Percentiles rank a stretch among this genome's conserved stretches.
These are phyloP conservation scores for Phrynocephalus guinanensis DNA, from an alignment of 2,797 vertebrate genomes.

Conservation along the genomic window DNA sequence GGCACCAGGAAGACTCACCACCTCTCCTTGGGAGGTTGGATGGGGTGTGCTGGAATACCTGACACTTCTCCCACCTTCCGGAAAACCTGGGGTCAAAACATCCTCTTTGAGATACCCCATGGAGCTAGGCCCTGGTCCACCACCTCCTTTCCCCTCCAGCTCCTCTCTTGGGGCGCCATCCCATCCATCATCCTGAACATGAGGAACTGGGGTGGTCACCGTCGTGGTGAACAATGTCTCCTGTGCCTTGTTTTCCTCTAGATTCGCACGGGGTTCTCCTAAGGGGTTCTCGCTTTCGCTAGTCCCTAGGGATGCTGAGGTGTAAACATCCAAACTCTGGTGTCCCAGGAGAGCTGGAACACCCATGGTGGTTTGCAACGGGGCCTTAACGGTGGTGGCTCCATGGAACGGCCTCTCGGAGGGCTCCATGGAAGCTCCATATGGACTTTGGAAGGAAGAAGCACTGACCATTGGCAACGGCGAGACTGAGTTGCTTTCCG, in stretches of 20 bases:
- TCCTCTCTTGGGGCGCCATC: background rate
- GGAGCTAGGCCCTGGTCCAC: conserved; percentile 33
- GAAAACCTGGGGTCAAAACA: conserved; percentile 9
- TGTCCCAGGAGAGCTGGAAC: background rate
- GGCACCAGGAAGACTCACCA: conserved; percentile 8
- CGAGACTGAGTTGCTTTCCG: conserved; percentile 35
- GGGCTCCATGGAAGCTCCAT: conserved; percentile 34
- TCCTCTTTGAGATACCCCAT: background rate
- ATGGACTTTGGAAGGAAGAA: conserved; percentile 52
- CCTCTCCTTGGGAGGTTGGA: conserved; percentile 35
- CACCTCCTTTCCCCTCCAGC: conserved; percentile 10
- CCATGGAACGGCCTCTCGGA: conserved; percentile 39
- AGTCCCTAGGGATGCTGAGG: conserved; percentile 24
- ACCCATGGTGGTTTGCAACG: fast-evolving
- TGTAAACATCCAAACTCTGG: background rate
- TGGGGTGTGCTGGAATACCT: conserved; percentile 36
- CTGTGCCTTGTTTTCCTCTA: conserved; percentile 41
- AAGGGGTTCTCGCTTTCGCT: conserved; percentile 9
- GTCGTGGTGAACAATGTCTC: conserved; percentile 58
- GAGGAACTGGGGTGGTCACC: conserved; percentile 38
- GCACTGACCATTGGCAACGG: conserved; percentile 35
- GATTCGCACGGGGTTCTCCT: background rate
- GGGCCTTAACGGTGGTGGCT: conserved; percentile 32
- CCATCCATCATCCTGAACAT: conserved; percentile 32
- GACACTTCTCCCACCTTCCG: background rate